Percentiles rank a stretch among this genome's conserved stretches.
phyloP scores from a whole-genome alignment of 2,888 invertebrate species.

The Drosophila lacicola region DNA sequence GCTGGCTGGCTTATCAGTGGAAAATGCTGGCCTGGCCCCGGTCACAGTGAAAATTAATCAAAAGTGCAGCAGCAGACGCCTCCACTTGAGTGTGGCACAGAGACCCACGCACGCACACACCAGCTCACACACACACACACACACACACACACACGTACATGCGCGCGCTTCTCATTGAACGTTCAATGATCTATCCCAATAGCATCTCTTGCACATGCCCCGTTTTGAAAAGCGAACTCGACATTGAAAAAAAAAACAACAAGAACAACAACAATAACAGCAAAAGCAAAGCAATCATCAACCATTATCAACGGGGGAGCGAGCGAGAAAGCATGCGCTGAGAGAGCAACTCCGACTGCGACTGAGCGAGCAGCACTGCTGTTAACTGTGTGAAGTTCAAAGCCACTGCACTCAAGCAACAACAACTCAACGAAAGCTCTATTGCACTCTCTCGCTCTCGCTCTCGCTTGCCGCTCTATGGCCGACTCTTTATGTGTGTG shows the following conservation, averaged over 20 bases:
- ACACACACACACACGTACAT: conserved; percentile 5
- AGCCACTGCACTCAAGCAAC: conserved; percentile 61
- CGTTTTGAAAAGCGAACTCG: conserved; percentile 77
- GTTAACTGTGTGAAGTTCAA: conserved; percentile 77
- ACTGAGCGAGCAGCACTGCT: conserved; percentile 1
- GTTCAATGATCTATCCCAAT: conserved; percentile 77
- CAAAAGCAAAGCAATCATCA: conserved; percentile 53
- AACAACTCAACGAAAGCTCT: conserved; percentile 17
- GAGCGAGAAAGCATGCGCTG: conserved; percentile 2
- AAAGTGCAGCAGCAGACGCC: conserved; percentile 75
- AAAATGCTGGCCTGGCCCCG: conserved; percentile 24
- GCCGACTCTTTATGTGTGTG: conserved; percentile 9
- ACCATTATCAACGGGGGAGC: conserved; percentile 37
- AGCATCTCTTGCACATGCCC: conserved; percentile 56
- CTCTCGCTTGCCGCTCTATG: conserved; percentile 17
- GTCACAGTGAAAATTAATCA: conserved; percentile 65
- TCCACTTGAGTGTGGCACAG: conserved; percentile 61
- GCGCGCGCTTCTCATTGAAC: conserved; percentile 58
- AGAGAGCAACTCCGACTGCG: conserved; percentile 1
- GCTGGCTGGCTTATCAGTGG: conserved; percentile 55
- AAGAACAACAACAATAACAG: conserved; percentile 22
- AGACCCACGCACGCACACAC: conserved; percentile 28
- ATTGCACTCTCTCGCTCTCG: conserved; percentile 22
- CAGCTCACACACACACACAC: conserved; percentile 11
- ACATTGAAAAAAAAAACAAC: conserved; percentile 70